Evolutionary conservation across 2,797 vertebrate species (phyloP), one percentile per base, ranked within the genome.

Genomic region (Leptodactylus fallax): DNA sequence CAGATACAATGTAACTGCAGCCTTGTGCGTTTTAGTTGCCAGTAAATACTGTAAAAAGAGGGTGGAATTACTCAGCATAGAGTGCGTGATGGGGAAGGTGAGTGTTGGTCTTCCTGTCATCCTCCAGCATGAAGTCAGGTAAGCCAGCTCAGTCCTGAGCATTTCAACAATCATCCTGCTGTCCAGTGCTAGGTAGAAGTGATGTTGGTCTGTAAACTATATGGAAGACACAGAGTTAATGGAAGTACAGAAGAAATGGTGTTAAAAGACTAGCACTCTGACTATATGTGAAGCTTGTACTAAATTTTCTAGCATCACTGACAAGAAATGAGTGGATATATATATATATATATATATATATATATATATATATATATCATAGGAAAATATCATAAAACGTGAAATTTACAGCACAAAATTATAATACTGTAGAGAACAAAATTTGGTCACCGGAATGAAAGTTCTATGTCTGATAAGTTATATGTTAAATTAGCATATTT

Each of bases 101-200:
- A 99, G 94, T 0, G 96, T 99, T 82, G 98, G 98, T 81, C 98
- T 95, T 90, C 98, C 98, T 0, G 97, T 99, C 97, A 99, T 99
- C 91, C 98, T 96, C 98, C 98, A 99, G 91, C 97, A 97, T 49
- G 96, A 98, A 10, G 97, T 97, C 25, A 99, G 96, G 88, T 99
- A 99, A 56, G 98, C 95, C 92, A 99, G 93, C 90, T 99, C 98
- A 0, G 95, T 99, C 55, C 97, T 94, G 88, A 99, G 93, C 98
- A 99, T 99, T 92, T 99, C 98, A 90, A 99, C 98, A 14, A 99
- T 98, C 98, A 99, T 99, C 93, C 97, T 97, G 76, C 97, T 99
- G 95, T 99, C 98, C 93, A 99, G 93, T 1, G 98, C 98, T 94
- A 99, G 92, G 92, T 99, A 99, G 95, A 99, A 99, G 92, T 99